A percentile compares a stretch with the other conserved stretches of the same genome.
Evolutionary conservation across 2,797 vertebrate species (phyloP).

Genomic region (Propithecus deckenii): DNA sequence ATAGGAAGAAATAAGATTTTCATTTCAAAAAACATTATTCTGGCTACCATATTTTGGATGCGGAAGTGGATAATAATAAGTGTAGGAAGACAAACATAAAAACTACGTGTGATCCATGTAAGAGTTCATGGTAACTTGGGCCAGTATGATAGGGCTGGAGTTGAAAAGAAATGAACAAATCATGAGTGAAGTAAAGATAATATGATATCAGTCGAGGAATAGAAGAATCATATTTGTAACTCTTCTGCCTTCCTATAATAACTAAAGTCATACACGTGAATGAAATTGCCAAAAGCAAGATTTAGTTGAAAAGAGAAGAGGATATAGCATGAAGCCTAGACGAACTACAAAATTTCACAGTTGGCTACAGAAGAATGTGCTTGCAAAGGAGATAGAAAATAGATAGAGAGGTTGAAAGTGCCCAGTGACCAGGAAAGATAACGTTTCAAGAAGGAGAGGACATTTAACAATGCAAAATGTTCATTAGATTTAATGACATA

Average conservation of each 20-base stretch:
- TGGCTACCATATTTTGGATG: background rate
- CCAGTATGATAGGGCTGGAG: background rate
- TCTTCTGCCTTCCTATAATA: background rate
- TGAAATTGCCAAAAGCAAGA: background rate
- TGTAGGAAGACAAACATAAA: background rate
- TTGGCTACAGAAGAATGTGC: background rate
- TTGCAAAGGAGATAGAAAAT: background rate
- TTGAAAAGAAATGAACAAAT: background rate
- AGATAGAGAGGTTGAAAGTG: background rate
- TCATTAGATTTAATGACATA: background rate
- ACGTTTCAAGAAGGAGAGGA: background rate
- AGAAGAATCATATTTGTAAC: background rate
- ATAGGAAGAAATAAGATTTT: background rate
- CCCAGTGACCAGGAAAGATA: background rate
- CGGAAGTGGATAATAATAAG: background rate
- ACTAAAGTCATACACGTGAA: background rate
- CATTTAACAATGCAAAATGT: background rate
- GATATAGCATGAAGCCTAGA: background rate
- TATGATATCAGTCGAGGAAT: background rate
- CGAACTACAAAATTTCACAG: background rate
- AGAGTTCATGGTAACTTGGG: background rate
- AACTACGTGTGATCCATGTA: background rate
- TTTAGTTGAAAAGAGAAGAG: background rate
- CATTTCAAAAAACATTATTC: background rate
- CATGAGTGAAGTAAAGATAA: background rate